Conservation (phyloP, 2,888 invertebrate genomes). For the Quadriops clusia region DNA sequence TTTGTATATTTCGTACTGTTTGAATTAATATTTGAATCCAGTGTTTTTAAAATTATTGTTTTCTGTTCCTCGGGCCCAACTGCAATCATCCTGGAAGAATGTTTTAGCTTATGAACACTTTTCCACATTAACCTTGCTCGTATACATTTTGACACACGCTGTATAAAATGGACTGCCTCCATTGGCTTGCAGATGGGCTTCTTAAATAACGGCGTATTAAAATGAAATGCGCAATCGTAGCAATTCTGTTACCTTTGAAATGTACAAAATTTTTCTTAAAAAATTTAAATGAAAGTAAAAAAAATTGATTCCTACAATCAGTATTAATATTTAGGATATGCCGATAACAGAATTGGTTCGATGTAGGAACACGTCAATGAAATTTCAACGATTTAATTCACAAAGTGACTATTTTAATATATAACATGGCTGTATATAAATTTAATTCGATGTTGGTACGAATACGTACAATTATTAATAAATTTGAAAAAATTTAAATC, state of each 20-base stretch:
- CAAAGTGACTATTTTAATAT: constrained; percentile 35
- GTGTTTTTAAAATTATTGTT: constrained; percentile 17
- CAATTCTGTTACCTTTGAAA: constrained; percentile 20
- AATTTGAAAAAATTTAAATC: too few relatives aligned
- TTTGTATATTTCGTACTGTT: constrained; percentile 33
- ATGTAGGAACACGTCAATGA: too few relatives aligned
- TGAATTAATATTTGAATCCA: constrained; percentile 5
- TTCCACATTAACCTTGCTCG: too few relatives aligned
- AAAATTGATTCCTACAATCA: constrained; percentile 22
- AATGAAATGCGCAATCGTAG: constrained; percentile 14
- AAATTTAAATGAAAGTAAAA: constrained; percentile 21
- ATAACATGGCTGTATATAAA: constrained; percentile 36
- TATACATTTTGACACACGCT: too few relatives aligned
- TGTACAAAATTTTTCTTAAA: constrained; percentile 31
- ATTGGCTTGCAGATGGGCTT: too few relatives aligned
- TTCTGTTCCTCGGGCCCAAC: too few relatives aligned
- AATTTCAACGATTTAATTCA: constrained; percentile 17
- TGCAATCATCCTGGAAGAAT: background rate
- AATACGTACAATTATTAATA: constrained; percentile 35
- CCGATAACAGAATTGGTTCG: too few relatives aligned
- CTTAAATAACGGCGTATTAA: too few relatives aligned
- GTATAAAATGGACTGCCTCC: too few relatives aligned
- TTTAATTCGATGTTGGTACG: constrained; percentile 36
- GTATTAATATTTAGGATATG: constrained; percentile 31
- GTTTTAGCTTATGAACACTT: constrained; percentile 7